Evolutionary conservation across 2,797 vertebrate genomes (phyloP), one percentile per base, ranked within the genome.

Genomic region (Galagoides demidoff): DNA sequence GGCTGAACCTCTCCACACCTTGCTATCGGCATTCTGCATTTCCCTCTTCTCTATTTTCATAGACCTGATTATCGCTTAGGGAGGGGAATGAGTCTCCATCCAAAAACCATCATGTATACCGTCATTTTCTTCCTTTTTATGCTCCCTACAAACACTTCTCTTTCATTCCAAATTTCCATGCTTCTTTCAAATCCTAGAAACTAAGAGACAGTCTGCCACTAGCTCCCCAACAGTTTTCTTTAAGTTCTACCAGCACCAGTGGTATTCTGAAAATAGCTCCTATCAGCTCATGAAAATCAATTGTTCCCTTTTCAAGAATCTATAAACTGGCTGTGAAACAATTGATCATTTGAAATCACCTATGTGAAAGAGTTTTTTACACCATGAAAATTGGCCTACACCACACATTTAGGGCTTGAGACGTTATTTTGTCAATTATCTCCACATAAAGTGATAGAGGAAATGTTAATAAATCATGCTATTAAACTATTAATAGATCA

Each of bases 341-440:
- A 16, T 1, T 29, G 29, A 22, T 52, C 9, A 79, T 37, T 59
- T 59, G 39, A 63, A 89, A 90, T 39, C 43, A 45, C 27, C 17
- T 59, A 61, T 1, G 2, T 9, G 6, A 13, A 13, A 64, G 16
- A 74, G 23, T 64, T 73, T 76, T 76, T 90, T 59, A 78, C 31
- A 64, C 34, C 37, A 73, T 5, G 25, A 64, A 90, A 82, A 85
- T 45, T 9, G 5, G 8, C 19, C 23, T 20, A 63, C 6, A 6
- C 31, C 61, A 0, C 59, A 71, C 87, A 29, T 27, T 27, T 31
- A 55, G 22, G n/a, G 31, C 37, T 63, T 73, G 11, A n/a, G 61
- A 64, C 84, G 76, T 88, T 81, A 85, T 76, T 94, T 77, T 61
- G 55, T 79, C 88, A 59, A 81, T 27, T 87, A 7, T 94, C 52